These are phyloP conservation scores for Hemibagrus wyckioides DNA, from an alignment of 2,113 vertebrate species.

Conservation along the genomic window DNA sequence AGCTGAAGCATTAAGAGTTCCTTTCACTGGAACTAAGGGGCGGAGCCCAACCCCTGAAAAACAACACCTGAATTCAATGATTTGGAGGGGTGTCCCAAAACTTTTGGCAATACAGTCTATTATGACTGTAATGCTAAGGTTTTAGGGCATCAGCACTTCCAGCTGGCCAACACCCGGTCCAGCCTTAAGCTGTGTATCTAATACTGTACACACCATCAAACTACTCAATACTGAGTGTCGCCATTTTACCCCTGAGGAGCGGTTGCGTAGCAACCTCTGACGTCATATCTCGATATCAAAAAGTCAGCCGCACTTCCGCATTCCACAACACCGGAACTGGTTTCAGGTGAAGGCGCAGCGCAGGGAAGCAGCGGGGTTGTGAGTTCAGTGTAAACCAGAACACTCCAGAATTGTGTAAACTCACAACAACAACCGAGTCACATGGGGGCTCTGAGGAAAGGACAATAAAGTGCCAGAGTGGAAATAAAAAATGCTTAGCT, in stretches of 20 bases:
- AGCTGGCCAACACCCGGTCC: too few relatives aligned
- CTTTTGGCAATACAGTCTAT: too few relatives aligned
- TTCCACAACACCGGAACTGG: constrained; percentile 1
- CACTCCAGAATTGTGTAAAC: neutral
- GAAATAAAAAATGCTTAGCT: neutral
- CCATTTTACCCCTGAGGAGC: neutral
- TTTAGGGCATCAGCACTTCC: too few relatives aligned
- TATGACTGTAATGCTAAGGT: too few relatives aligned
- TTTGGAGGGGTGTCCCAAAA: neutral
- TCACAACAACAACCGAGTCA: neutral
- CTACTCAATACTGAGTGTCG: neutral
- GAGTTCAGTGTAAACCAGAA: neutral
- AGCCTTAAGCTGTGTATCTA: too few relatives aligned
- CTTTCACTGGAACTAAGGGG: too few relatives aligned
- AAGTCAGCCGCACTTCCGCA: neutral
- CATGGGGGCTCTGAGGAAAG: neutral
- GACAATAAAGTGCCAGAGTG: neutral
- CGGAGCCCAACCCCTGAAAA: too few relatives aligned
- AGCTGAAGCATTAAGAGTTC: too few relatives aligned
- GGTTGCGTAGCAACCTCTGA: neutral
- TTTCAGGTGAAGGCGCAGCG: neutral
- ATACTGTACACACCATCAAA: neutral
- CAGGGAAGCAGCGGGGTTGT: neutral
- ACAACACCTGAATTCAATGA: too few relatives aligned
- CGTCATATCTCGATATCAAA: neutral